Evolutionary conservation across 2,113 vertebrate species (phyloP), one percentile per base, ranked within the genome.

Genomic region (Cyprinodon tularosa): DNA sequence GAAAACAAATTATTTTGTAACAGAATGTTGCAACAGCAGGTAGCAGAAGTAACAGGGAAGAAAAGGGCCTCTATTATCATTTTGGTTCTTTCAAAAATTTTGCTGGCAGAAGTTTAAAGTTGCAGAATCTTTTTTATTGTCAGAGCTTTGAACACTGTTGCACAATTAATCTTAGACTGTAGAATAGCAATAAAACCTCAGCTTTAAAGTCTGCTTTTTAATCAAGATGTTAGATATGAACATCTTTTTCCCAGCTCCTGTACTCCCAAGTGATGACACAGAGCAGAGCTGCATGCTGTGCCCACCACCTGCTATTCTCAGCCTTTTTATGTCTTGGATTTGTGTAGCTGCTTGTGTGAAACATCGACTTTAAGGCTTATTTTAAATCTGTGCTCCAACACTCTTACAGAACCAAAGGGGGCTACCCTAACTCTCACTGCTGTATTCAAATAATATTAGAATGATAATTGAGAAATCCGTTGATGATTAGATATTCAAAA

Each of bases 231-330:
- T n/a, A 53, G 64, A 62, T 22, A 11, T 39, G 39, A 74, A 64
- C 63, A 12, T 47, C 45, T 20, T 36, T 17, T 29, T 81, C 9
- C 44, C 42, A 22, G 12, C 53, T 78, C 68, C 29, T 53, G 4
- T 15, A 37, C 15, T 72, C 77, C 1, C 36, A 57, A 68, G 63
- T 66, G 75, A 40, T 12, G 62, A 65, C 60, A 44, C 50, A 39
- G 65, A 72, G 60, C 50, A 15, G 12, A 37, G 48, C 66, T 66
- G 40, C 71, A 47, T 67, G 77, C 84, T 86, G 77, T 74, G 77
- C 57, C 17, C 67, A 64, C 74, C 45, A 78, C 67, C 69, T 81
- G 59, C 75, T 85, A 62, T 67, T 75, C 38, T 1, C 62, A 36
- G 40, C 57, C 53, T 39, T 38, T 73, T 42, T 61, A 53, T 70